These are phyloP conservation scores for Periphyllus acericola DNA, from an alignment of 2,888 invertebrate species.

Conservation along the genomic window DNA sequence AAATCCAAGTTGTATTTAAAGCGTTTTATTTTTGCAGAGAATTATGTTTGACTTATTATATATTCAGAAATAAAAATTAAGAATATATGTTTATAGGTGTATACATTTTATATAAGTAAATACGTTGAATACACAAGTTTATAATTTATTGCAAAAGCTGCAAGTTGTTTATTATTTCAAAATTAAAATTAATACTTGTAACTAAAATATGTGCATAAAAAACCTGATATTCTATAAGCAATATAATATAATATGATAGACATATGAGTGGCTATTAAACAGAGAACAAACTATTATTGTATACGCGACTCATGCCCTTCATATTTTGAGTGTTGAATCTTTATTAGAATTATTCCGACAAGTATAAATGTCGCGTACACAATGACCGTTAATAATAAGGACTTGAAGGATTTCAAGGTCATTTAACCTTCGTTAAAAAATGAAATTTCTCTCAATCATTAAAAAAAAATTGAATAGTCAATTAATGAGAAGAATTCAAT, in stretches of 20 bases:
- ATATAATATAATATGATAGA: neutral
- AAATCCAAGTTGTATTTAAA: neutral
- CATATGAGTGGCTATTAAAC: neutral
- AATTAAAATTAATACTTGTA: neutral
- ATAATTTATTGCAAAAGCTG: too few relatives aligned
- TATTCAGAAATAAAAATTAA: too few relatives aligned
- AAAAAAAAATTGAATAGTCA: neutral
- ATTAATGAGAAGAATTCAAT: neutral
- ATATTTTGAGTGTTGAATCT: constrained; percentile 37
- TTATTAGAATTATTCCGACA: constrained; percentile 18
- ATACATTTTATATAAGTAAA: too few relatives aligned
- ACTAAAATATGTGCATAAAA: neutral
- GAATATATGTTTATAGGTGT: too few relatives aligned
- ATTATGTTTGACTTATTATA: too few relatives aligned
- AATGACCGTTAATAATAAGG: constrained; percentile 36
- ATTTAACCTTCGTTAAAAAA: neutral
- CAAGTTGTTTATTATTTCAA: neutral
- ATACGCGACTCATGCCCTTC: constrained; percentile 38
- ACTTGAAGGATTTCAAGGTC: constrained; percentile 44
- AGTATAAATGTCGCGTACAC: constrained; percentile 17
- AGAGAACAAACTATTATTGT: constrained; percentile 33
- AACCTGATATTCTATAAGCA: neutral
- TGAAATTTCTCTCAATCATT: neutral
- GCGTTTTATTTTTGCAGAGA: too few relatives aligned
- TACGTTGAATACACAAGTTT: neutral